Evolutionary conservation across 2,113 vertebrate species (phyloP).

Genomic region (Crocuta crocuta): DNA sequence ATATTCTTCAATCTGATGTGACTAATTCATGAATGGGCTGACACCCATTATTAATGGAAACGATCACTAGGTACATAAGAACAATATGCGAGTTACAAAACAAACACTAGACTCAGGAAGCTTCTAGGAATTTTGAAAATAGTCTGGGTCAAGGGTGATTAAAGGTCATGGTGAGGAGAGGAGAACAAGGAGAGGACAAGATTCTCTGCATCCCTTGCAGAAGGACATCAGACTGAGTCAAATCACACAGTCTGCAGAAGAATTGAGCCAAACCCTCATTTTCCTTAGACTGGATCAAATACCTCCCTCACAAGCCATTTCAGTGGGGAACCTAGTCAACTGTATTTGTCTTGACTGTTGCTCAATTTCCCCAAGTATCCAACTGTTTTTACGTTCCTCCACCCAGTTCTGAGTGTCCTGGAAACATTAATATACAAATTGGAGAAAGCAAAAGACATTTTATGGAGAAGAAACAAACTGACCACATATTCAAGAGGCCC

Average conservation of each 20-base stretch:
- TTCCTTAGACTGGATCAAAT: not conserved
- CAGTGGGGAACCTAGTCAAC: not conserved
- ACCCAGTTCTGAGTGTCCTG: not conserved
- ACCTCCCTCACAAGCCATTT: not conserved
- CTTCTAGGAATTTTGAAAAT: not conserved
- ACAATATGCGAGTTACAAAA: conserved; percentile 32
- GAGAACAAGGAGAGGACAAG: not conserved
- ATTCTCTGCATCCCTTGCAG: not conserved
- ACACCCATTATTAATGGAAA: conserved; percentile 53
- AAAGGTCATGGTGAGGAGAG: not conserved
- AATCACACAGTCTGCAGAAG: not conserved
- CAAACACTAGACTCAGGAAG: not conserved
- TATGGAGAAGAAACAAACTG: conserved; percentile 3
- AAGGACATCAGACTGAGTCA: not conserved
- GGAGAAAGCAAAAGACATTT: conserved; percentile 49
- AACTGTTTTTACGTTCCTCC: not conserved
- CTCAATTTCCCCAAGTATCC: not conserved
- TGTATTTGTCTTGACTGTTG: not conserved
- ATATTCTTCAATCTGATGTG: conserved; percentile 72
- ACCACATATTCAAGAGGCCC: not conserved
- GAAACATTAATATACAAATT: conserved; percentile 4
- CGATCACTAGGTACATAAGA: conserved; percentile 18
- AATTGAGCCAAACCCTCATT: not conserved
- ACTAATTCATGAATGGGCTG: conserved; percentile 74
- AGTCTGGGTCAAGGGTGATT: not conserved